These are phyloP conservation scores for Neocloeon triangulifer DNA, from an alignment of 1,140 invertebrate species.

Conservation along the genomic window DNA sequence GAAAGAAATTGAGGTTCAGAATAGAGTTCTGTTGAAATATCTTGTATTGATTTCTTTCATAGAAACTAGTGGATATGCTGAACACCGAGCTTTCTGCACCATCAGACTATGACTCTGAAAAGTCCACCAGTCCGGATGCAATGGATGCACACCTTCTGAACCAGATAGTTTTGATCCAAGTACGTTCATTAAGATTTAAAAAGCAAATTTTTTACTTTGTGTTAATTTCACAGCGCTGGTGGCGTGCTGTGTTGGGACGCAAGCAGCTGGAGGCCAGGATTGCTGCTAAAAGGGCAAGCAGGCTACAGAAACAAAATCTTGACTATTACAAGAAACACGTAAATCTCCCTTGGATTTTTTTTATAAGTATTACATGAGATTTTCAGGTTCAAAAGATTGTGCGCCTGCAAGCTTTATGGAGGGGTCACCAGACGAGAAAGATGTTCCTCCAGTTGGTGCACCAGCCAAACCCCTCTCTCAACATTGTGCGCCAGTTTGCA, in stretches of 20 bases:
- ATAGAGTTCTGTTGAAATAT: neutral
- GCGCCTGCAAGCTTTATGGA: slow-evolving; percentile 41
- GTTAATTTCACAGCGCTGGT: slow-evolving; percentile 37
- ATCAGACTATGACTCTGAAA: too few species aligned
- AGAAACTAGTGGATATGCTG: too few species aligned
- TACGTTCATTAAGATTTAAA: neutral
- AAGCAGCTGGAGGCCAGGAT: slow-evolving; percentile 23
- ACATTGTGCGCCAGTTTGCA: slow-evolving; percentile 48
- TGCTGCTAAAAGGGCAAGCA: slow-evolving; percentile 16
- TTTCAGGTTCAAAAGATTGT: slow-evolving; percentile 25
- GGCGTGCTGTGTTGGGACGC: slow-evolving; percentile 27
- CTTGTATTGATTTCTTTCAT: neutral
- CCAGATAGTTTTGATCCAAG: neutral
- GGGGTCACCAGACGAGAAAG: slow-evolving; percentile 26
- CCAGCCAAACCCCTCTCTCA: slow-evolving; percentile 38
- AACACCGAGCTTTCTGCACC: too few species aligned
- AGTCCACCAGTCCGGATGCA: neutral
- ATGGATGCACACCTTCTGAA: neutral
- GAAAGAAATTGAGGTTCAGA: neutral
- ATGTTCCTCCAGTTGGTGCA: slow-evolving; percentile 33
- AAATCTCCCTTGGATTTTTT: slow-evolving; percentile 17
- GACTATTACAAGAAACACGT: too few species aligned
- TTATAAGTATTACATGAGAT: slow-evolving; percentile 4
- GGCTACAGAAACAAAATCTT: too few species aligned
- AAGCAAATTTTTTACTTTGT: too few species aligned